Evolutionary conservation across 2,113 vertebrate species (phyloP).

Genomic region (Coregonus clupeaformis): DNA sequence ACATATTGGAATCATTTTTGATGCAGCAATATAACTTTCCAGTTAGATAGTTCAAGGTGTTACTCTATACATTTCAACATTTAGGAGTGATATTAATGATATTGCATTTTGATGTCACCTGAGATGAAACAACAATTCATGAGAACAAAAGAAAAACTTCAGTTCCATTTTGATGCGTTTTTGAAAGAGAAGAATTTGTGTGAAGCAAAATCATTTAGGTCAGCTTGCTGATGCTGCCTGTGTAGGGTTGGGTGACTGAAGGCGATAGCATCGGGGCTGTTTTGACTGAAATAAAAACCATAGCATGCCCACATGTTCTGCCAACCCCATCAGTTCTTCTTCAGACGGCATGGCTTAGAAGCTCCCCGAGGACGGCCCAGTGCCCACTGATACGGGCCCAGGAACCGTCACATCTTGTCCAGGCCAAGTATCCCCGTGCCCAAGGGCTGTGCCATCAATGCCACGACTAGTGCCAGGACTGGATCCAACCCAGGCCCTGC

Average conservation of each 20-base stretch:
- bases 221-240: slow-evolving; percentile 43
- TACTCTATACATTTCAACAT: slow-evolving; percentile 29
- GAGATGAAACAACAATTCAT: slow-evolving; percentile 9
- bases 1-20: slow-evolving; percentile 39
- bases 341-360: slow-evolving; percentile 78
- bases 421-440: slow-evolving; percentile 74
- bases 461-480: slow-evolving; percentile 74
- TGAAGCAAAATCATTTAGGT: slow-evolving; percentile 53
- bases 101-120: slow-evolving; percentile 44
- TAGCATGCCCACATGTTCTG: slow-evolving; percentile 73
- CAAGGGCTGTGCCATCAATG: slow-evolving; percentile 77
- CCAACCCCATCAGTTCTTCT: slow-evolving; percentile 77
- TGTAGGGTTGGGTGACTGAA: slow-evolving; percentile 58
- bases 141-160: slow-evolving; percentile 42
- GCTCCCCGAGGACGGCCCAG: slow-evolving; percentile 74
- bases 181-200: slow-evolving; percentile 33
- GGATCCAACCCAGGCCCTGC: slow-evolving; percentile 68
- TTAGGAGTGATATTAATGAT: not conserved
- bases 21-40: not conserved
- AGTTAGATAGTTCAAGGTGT: not conserved
- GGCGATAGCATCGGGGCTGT: slow-evolving; percentile 71
- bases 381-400: slow-evolving; percentile 77
- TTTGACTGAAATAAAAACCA: slow-evolving; percentile 71
- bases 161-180: slow-evolving; percentile 51
- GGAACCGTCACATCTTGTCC: slow-evolving; percentile 64